phyloP scores from a whole-genome alignment of 1,140 invertebrate genomes.

The Brachionus paranguensis region DNA sequence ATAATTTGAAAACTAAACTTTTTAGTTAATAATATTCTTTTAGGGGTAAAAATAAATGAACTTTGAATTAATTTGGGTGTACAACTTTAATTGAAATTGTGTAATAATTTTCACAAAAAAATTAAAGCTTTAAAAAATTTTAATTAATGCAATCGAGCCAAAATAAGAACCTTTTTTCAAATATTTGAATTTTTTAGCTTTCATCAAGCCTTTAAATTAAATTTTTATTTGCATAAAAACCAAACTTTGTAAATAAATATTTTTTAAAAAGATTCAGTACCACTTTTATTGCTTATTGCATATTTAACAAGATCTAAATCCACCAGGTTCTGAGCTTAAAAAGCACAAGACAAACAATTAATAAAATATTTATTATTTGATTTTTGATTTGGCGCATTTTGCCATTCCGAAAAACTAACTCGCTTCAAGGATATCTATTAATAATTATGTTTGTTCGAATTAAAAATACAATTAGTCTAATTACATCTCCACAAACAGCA shows the following conservation, averaged over 20 bases:
- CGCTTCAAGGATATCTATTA: not conserved
- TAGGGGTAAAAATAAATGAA: too few species aligned
- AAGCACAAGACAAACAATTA: not conserved
- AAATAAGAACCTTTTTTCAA: not conserved
- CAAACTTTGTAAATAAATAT: not conserved
- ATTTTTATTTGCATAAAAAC: not conserved
- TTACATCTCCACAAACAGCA: not conserved
- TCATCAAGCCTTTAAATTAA: not conserved
- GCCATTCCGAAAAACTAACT: too few species aligned
- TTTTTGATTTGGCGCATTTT: too few species aligned
- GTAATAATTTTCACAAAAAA: too few species aligned
- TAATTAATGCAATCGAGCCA: not conserved
- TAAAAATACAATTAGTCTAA: not conserved
- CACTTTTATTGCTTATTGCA: not conserved
- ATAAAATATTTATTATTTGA: not conserved
- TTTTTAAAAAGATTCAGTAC: not conserved
- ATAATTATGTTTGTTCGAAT: not conserved
- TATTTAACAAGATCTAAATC: not conserved
- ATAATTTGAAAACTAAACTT: too few species aligned
- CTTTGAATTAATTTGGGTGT: too few species aligned
- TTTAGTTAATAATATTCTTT: too few species aligned
- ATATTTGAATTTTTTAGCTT: not conserved
- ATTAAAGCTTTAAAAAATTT: too few species aligned
- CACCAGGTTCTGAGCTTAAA: too few species aligned
- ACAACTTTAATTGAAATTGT: too few species aligned